Base-by-base conservation (phyloP, 2,888 invertebrate genomes). In the Parthenolecanium corni region DNA sequence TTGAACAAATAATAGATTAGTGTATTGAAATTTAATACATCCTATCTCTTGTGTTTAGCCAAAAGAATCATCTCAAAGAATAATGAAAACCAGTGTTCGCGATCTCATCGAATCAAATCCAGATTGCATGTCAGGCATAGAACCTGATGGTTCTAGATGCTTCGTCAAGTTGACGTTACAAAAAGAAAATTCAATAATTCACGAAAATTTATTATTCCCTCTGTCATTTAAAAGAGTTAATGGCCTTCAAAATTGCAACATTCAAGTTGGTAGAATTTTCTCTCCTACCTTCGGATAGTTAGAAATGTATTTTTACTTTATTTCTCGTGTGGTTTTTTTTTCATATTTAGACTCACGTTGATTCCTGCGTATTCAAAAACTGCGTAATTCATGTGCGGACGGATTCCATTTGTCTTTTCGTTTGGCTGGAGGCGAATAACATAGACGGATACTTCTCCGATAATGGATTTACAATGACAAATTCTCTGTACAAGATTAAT, bases 191-290 rank as follows among this genome's bases (percentile, higher is more conserved):
- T n/a, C 44, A 12, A 11, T 58, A 6, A 58, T 58, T 38, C 83
- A 87, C 0, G 75, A 78, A 63, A 88, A 86, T 71, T 85, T 80
- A 68, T 74, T 84, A 3, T 84, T 86, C 69, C 84, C 85, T 0
- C 75, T 72, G 42, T 73, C 78, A 18, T 75, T 85, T 46, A 82
- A 82, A 68, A 69, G 75, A 18, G 64, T 65, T 14, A 53, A 64
- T 38, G 67, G 67, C 31, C 63, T 67, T 11, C 56, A 64, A 47
- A 62, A 65, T 24, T 67, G 66, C 3, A 52, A 51, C 18, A 66
- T 69, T 64, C 42, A 63, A 64, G 69, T 67, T 51, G 25, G 62
- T 58, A 3, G 1, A 14, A n/a, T n/a, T n/a, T n/a, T n/a, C n/a
- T n/a, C n/a, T n/a, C n/a, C n/a, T n/a, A n/a, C n/a, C n/a, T n/a